Conservation (phyloP, 2,113 vertebrate genomes). For the Tupaia tana region DNA sequence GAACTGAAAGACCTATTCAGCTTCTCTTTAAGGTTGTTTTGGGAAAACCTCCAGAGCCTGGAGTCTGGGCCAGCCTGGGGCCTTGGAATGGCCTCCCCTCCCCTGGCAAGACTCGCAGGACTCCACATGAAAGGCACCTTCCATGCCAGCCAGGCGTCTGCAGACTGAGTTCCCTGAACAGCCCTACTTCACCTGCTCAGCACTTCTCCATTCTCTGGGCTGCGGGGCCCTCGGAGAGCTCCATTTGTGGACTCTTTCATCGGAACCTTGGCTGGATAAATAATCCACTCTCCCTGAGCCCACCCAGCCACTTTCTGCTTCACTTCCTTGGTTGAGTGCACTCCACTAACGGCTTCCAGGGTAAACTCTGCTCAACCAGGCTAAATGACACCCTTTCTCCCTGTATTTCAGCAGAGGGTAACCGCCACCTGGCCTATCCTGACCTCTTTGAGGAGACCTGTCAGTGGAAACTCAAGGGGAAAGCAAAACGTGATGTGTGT, state of each 20-base stretch:
- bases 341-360: neutral
- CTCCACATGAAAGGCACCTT: constrained; percentile 55
- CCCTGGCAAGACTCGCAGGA: constrained; percentile 40
- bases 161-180: constrained; percentile 58
- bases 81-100: constrained; percentile 38
- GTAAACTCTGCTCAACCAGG: neutral
- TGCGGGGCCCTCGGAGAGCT: neutral
- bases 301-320: neutral
- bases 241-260: neutral
- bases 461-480: neutral
- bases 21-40: constrained; percentile 37
- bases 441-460: neutral
- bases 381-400: neutral
- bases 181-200: constrained; percentile 35
- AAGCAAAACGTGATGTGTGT: neutral
- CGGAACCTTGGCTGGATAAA: neutral
- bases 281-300: neutral
- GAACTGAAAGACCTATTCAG: constrained; percentile 64
- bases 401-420: neutral
- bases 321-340: neutral
- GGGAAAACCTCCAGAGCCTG: constrained; percentile 65
- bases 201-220: neutral
- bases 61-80: neutral
- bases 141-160: constrained; percentile 55
- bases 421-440: neutral